phyloP scores from a whole-genome alignment of 2,113 vertebrate genomes.

The Dicerorhinus sumatrensis region DNA sequence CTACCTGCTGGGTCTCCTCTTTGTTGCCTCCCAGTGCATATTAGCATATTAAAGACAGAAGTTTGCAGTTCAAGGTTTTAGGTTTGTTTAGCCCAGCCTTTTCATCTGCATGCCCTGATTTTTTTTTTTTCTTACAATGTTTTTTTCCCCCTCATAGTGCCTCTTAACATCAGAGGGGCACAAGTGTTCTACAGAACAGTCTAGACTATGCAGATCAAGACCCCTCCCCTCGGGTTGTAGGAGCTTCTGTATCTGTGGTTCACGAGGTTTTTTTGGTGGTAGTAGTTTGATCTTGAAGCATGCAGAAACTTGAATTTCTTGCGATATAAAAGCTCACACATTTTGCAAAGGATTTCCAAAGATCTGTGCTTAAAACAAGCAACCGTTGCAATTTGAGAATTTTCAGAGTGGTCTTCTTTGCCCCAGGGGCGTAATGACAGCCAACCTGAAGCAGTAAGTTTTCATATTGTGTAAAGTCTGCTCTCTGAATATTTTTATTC shows the following conservation, averaged over 20 bases:
- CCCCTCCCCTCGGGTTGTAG: background rate
- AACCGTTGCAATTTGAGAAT: background rate
- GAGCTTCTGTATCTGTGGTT: background rate
- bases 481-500: conserved; percentile 69
- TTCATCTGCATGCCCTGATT: too few relatives aligned
- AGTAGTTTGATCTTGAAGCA: background rate
- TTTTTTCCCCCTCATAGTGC: background rate
- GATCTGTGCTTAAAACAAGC: conserved; percentile 46
- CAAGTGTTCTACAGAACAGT: background rate
- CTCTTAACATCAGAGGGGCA: background rate
- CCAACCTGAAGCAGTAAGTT: conserved; percentile 30
- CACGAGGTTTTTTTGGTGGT: background rate
- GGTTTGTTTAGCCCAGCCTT: background rate
- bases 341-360: conserved; percentile 51
- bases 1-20: background rate
- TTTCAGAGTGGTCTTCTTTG: conserved; percentile 50
- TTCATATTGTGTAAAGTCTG: conserved; percentile 32
- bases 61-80: background rate
- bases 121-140: background rate
- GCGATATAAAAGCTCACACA: background rate
- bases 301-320: conserved; percentile 42
- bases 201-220: background rate
- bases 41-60: background rate
- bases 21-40: background rate
- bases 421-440: background rate